Evolutionary conservation across 2,797 vertebrate species (phyloP), one percentile per base, ranked within the genome.

Genomic region (Lerista edwardsae): DNA sequence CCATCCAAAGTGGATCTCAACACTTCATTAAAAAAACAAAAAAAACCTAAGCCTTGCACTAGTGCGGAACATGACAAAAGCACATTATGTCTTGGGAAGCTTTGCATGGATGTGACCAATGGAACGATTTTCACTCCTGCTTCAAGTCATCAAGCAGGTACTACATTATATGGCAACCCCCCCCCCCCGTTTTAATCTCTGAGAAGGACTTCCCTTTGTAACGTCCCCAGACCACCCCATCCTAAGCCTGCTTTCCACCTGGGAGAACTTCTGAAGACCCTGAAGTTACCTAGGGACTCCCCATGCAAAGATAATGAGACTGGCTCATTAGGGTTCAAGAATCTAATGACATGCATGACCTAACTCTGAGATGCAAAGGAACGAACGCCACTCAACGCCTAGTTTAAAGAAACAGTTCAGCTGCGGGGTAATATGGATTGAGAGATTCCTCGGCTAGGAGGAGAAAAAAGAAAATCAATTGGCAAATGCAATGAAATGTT

Each of bases 141-240:
- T 85, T 82, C 86, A 79, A 87, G 79, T 74, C 71, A 85, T 86
- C 1, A 9, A 83, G 79, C 39, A 82, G 79, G 47, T 69, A 41
- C 84, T 69, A 41, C 84, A 77, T 47, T 84, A 69, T 91, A 89
- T 90, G 86, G 80, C 82, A 83, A 55, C n/a, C n/a, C n/a, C n/a
- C n/a, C n/a, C n/a, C n/a, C n/a, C n/a, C n/a, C n/a, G n/a, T 92
- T 84, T 89, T 89, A 91, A 88, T 72, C 75, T 88, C 79, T 78
- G 55, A 65, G 69, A 89, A 90, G 72, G 29, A 29, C 23, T 68
- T 82, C 36, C 21, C 36, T 76, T 83, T 87, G 82, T 79, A 92
- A 90, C n/a, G n/a, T n/a, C 4, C 2, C 74, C 88, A 88, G 47
- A 11, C 47, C 47, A 47, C 85, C 75, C 83, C 79, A 4, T 8